phyloP scores from a whole-genome alignment of 2,888 invertebrate species.

The Metallyticus violacea region DNA sequence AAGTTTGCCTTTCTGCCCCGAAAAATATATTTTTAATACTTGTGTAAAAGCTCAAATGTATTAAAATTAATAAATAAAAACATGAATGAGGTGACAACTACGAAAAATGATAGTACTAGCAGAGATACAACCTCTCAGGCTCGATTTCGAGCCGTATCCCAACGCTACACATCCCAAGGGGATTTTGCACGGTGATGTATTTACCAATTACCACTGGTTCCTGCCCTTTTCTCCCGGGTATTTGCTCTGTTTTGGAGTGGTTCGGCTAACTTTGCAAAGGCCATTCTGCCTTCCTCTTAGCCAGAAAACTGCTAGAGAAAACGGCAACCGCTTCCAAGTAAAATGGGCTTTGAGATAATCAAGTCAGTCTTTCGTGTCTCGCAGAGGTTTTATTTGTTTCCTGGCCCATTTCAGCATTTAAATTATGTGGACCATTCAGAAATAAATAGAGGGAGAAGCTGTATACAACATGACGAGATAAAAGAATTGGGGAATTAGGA shows the following conservation, averaged over 20 bases:
- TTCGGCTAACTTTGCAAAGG: background rate
- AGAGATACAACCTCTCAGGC: background rate
- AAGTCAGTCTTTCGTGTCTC: background rate
- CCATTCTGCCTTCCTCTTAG: background rate
- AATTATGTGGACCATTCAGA: background rate
- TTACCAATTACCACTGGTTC: background rate
- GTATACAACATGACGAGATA: background rate
- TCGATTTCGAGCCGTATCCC: background rate
- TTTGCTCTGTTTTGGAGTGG: background rate
- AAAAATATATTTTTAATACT: too few relatives aligned
- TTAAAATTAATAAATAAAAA: too few relatives aligned
- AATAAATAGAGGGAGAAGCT: background rate
- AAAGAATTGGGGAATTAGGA: too few relatives aligned
- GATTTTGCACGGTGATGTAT: background rate
- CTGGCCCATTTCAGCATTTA: background rate
- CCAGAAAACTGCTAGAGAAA: too few relatives aligned
- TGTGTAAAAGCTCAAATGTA: too few relatives aligned
- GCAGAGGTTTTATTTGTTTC: background rate
- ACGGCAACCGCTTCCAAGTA: background rate
- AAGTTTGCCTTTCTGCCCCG: too few relatives aligned
- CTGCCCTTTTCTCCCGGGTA: background rate
- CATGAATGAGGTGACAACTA: too few relatives aligned
- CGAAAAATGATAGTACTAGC: background rate
- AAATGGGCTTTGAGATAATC: background rate
- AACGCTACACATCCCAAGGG: background rate